Conservation (phyloP, 2,888 invertebrate species). For the Ephialtes manifestator region DNA sequence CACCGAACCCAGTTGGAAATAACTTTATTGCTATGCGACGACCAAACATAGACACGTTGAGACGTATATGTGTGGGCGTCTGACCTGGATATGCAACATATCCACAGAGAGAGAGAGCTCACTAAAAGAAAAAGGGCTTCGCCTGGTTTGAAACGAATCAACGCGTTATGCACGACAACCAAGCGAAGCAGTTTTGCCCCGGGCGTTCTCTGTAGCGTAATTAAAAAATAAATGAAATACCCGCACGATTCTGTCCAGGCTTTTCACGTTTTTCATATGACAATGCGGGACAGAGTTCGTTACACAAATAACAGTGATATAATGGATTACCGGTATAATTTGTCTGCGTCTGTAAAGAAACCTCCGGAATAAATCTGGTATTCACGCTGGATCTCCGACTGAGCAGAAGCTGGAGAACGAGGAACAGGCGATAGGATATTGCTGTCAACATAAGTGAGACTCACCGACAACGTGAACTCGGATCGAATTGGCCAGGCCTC, state of each 20-base stretch:
- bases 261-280: neutral
- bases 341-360: neutral
- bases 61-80: conserved; percentile 23
- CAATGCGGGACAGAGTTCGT: neutral
- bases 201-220: conserved; percentile 7
- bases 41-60: neutral
- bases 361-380: conserved; percentile 43
- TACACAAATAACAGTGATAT: neutral
- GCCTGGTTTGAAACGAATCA: conserved; percentile 11
- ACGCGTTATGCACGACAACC: conserved; percentile 1
- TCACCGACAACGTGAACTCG: conserved; percentile 92
- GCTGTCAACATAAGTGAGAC: conserved; percentile 78
- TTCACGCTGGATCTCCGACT: neutral
- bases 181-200: neutral
- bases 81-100: conserved; percentile 48
- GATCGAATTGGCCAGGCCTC: conserved; percentile 92
- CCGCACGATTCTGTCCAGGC: neutral
- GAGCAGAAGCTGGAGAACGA: neutral
- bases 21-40: conserved; percentile 50
- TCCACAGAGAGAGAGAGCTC: neutral
- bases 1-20: conserved; percentile 40
- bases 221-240: conserved; percentile 49
- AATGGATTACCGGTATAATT: conserved; percentile 19
- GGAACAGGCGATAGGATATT: conserved; percentile 8
- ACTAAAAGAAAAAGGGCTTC: neutral